Evolutionary conservation across 2,888 invertebrate genomes (phyloP), one percentile per base, ranked within the genome.

Genomic region (Acleris holmiana): DNA sequence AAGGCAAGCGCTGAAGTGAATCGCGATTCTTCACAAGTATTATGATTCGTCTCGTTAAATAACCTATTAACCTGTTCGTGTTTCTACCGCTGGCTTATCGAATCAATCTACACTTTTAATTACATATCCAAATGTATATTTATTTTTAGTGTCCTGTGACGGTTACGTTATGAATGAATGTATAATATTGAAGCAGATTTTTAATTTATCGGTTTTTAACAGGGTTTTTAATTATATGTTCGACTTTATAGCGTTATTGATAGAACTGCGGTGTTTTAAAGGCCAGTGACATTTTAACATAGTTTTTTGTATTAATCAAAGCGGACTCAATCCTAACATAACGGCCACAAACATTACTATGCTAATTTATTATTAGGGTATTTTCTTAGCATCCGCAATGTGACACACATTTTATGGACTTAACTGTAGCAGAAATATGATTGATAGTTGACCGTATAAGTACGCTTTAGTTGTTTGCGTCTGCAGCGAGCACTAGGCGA

Each of bases 361-460:
- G 91, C 87, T 85, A 91, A 91, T 92, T 89, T 88, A 90, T 91
- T 89, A 87, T 89, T 88, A 84, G 86, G 89, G 86, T 89, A 88
- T 88, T 89, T 90, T 88, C 88, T 88, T 82, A 82, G 81, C 86
- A 89, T 88, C 88, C 88, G 90, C 84, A 88, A 86, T 86, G 86
- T 89, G 91, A 91, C 91, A 92, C 78, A 88, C 86, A 89, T 91
- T 88, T 89, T 83, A 88, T 86, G 83, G 82, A 84, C 81, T 80
- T 91, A 91, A 91, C 91, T 91, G 91, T 92, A 88, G 89, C 88
- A 79, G 82, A 87, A 88, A 85, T 88, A 88, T 92, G 91, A 92
- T 92, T 90, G 91, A 92, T 92, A 85, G 86, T 78, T 84, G 84
- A 84, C 88, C 86, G 85, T 80, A 85, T 83, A 81, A 85, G 80